Percentiles rank a stretch among this genome's conserved stretches.
phyloP scores from a whole-genome alignment of 1,140 invertebrate species.

The Drosophila rhopaloa region DNA sequence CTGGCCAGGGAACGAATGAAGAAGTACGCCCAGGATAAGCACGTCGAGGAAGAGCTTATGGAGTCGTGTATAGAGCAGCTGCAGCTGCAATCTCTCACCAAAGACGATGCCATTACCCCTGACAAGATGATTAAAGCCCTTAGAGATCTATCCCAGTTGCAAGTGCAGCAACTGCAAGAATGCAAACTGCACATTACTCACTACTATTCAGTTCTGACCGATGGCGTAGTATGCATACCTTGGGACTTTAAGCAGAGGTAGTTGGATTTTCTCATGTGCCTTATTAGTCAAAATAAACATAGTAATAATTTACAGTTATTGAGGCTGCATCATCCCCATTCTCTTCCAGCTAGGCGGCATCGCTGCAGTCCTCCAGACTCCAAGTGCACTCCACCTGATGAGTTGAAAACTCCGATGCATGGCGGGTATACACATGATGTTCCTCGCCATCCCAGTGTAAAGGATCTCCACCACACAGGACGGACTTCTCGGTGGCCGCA shows the following conservation, averaged over 20 bases:
- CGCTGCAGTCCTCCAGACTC: slow-evolving; percentile 70
- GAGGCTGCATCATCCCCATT: neutral
- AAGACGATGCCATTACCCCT: slow-evolving; percentile 96
- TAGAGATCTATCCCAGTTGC: slow-evolving; percentile 87
- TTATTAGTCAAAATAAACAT: slow-evolving; percentile 47
- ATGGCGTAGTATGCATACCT: slow-evolving; percentile 95
- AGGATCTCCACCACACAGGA: slow-evolving; percentile 69
- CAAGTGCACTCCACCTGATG: slow-evolving; percentile 64
- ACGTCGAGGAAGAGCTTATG: slow-evolving; percentile 90
- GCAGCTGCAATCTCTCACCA: slow-evolving; percentile 89
- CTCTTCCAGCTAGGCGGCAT: slow-evolving; percentile 30
- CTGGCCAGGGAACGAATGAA: slow-evolving; percentile 89
- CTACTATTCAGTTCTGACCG: slow-evolving; percentile 95
- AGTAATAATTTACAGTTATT: slow-evolving; percentile 4
- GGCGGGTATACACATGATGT: slow-evolving; percentile 65
- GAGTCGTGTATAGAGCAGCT: slow-evolving; percentile 88
- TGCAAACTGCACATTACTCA: slow-evolving; percentile 92
- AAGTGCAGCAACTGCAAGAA: slow-evolving; percentile 84
- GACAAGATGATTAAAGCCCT: slow-evolving; percentile 95
- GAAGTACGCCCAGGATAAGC: slow-evolving; percentile 92
- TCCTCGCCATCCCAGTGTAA: slow-evolving; percentile 58
- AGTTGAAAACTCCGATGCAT: slow-evolving; percentile 23
- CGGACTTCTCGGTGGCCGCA: slow-evolving; percentile 26
- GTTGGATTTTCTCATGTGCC: slow-evolving; percentile 52
- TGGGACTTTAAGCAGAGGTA: slow-evolving; percentile 91